Conservation (phyloP, 2,888 invertebrate species). For the Andrena dorsata region DNA sequence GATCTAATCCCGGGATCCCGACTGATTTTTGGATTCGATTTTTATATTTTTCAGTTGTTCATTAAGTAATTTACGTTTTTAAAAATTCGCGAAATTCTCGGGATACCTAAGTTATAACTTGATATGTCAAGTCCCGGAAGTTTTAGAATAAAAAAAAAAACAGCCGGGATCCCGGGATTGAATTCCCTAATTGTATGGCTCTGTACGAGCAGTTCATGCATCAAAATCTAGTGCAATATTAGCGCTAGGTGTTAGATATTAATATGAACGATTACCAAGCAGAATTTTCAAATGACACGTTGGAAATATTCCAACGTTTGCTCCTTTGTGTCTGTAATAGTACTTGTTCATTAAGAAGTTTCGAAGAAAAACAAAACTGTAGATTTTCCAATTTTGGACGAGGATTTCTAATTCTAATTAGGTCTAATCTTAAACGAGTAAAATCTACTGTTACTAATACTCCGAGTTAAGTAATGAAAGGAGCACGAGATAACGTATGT, state of each 20-base stretch:
- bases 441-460: neutral
- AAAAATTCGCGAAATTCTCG: too few relatives aligned
- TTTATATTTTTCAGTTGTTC: too few relatives aligned
- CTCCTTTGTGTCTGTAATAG: neutral
- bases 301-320: neutral
- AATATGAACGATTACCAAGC: constrained; percentile 19
- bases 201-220: neutral
- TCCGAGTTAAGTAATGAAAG: neutral
- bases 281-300: neutral
- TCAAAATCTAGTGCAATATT: constrained; percentile 35
- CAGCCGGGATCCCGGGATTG: too few relatives aligned
- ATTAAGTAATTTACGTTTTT: too few relatives aligned
- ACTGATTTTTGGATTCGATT: too few relatives aligned
- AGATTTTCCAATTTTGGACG: neutral
- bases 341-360: neutral
- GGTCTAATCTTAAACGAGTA: neutral
- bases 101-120: too few relatives aligned
- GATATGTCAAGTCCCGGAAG: too few relatives aligned
- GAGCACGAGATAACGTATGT: neutral
- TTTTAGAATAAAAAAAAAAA: too few relatives aligned
- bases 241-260: constrained; percentile 9
- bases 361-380: neutral
- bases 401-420: neutral
- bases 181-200: neutral
- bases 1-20: too few relatives aligned